Percentiles rank a stretch among this genome's conserved stretches.
phyloP scores from a whole-genome alignment of 2,888 invertebrate genomes.

The Hydroisotoma schaefferi region DNA sequence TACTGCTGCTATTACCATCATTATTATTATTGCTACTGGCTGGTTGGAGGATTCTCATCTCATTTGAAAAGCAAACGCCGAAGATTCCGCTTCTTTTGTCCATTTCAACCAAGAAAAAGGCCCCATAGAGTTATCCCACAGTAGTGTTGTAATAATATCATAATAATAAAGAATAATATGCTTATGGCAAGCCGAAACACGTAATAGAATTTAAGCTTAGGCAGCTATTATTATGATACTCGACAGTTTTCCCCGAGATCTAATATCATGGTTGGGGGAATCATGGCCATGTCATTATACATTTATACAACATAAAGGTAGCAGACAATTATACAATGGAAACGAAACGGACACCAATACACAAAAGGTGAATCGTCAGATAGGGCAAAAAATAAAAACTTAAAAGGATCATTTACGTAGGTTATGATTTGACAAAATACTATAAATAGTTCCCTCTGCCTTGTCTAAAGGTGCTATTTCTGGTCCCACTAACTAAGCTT shows the following conservation, averaged over 20 bases:
- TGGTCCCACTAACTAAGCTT: not conserved
- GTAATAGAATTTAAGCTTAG: not conserved
- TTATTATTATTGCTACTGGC: not conserved
- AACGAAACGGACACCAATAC: not conserved
- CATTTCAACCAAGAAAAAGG: not conserved
- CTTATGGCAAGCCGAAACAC: not conserved
- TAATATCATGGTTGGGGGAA: too few relatives aligned
- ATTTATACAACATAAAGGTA: too few relatives aligned
- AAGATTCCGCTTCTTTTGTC: conserved; percentile 1
- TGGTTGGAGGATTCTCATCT: not conserved
- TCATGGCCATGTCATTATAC: too few relatives aligned
- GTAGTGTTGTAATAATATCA: conserved; percentile 3
- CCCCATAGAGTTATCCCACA: conserved; percentile 3
- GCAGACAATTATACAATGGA: not conserved
- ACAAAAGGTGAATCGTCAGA: not conserved
- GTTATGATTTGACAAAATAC: conserved; percentile 14
- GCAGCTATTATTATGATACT: too few relatives aligned
- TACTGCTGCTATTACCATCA: not conserved
- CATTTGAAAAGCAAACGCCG: too few relatives aligned
- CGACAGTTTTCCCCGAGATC: too few relatives aligned
- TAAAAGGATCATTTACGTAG: conserved; percentile 14
- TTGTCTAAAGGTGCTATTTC: too few relatives aligned
- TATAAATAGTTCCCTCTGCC: conserved; percentile 7
- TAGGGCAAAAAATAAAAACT: not conserved
- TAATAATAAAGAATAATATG: conserved; percentile 5